phyloP scores from a whole-genome alignment of 2,113 vertebrate genomes.

The Chaetodon auriga region DNA sequence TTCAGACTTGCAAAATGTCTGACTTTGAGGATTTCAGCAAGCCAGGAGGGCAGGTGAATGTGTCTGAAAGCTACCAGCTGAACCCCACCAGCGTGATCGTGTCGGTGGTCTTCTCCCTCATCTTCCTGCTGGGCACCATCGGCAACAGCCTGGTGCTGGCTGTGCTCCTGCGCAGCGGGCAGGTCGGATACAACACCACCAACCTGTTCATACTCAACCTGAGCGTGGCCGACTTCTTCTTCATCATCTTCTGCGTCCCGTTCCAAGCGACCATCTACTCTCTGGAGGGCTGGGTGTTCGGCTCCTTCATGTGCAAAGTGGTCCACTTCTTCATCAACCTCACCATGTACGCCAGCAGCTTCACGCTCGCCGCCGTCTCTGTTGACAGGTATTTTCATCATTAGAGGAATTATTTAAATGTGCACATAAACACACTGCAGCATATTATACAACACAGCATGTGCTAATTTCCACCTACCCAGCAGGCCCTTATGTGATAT shows the following conservation, averaged over 20 bases:
- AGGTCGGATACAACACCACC: slow-evolving; percentile 90
- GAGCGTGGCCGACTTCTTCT: slow-evolving; percentile 92
- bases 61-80: slow-evolving; percentile 85
- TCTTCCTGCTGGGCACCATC: slow-evolving; percentile 89
- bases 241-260: slow-evolving; percentile 92
- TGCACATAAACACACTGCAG: not conserved
- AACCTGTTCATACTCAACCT: slow-evolving; percentile 93
- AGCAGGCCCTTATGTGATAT: not conserved
- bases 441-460: not conserved
- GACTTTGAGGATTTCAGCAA: slow-evolving; percentile 86
- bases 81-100: slow-evolving; percentile 89
- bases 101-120: slow-evolving; percentile 90
- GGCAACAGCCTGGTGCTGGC: slow-evolving; percentile 91
- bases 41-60: slow-evolving; percentile 80
- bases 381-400: slow-evolving; percentile 86
- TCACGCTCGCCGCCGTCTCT: slow-evolving; percentile 90
- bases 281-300: slow-evolving; percentile 91
- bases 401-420: not conserved
- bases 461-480: not conserved
- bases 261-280: slow-evolving; percentile 94
- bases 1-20: slow-evolving; percentile 79
- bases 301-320: slow-evolving; percentile 91
- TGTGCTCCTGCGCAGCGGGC: slow-evolving; percentile 87
- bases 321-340: slow-evolving; percentile 94
- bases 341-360: slow-evolving; percentile 94